Evolutionary conservation across 2,797 vertebrate species (phyloP), one percentile per base, ranked within the genome.

Genomic region (Decapterus maruadsi): DNA sequence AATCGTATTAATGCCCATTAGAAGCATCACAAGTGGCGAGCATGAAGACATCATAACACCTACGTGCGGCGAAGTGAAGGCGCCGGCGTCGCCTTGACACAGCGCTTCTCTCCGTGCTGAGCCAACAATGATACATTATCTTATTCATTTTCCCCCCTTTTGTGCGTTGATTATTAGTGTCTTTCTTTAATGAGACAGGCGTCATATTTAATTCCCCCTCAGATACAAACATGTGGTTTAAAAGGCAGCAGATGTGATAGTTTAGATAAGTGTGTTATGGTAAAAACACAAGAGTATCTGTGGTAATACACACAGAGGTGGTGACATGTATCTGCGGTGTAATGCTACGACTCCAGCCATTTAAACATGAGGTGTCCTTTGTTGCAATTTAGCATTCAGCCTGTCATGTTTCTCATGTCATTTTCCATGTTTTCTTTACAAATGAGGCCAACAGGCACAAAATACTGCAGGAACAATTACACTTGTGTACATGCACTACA

Each of bases 1-100:
- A 95, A 95, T 94, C 92, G 73, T 84, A 93, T 95, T 95, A 95
- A 95, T 95, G 93, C 92, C 90, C 90, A 93, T 95, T 94, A 94
- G 92, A 90, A 82, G 92, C 92, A 79, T 91, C 87, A 89, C 76
- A 79, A 94, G 92, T 89, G 93, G 91, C 76, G 91, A 92, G 89
- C 92, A 91, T 92, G 89, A 92, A 94, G 92, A 92, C 93, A 92
- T 94, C 92, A 93, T 80, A 84, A 93, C 94, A 94, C 94, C 95
- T 94, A 95, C 93, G 88, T 92, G 58, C 72, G 29, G 77, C 57
- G 54, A 40, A 72, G 77, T 22, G 87, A 72, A 51, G 78, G 75
- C 55, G 74, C 82, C 38, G 71, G 67, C 75, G 70, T 46, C 50
- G 78, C 64, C 68, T 26, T 26, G 85, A 85, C 81, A 69, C 73